Evolutionary conservation across 2,888 invertebrate genomes (phyloP), one percentile per base, ranked within the genome.

Genomic region (Platypus cylindrus): DNA sequence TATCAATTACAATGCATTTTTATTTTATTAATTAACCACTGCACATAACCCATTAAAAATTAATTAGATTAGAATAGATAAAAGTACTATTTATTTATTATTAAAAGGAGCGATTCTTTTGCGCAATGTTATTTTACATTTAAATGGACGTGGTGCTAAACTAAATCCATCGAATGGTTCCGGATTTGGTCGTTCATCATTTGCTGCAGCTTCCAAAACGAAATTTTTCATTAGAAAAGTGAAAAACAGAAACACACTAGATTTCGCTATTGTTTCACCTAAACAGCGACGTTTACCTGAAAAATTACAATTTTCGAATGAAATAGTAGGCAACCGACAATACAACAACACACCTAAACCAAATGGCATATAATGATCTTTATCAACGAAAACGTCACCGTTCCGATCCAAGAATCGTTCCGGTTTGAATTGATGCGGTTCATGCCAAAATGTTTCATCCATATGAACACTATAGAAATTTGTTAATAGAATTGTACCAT

Each of bases 301-400:
- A 62, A 66, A 52, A 32, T 47, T 43, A 44, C 4, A 29, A 8
- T 12, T 29, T 34, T 20, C 20, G 9, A 20, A 20, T 20, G 9
- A 20, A n/a, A n/a, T n/a, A n/a, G n/a, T n/a, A n/a, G n/a, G n/a
- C n/a, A n/a, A n/a, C n/a, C n/a, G n/a, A n/a, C n/a, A n/a, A n/a
- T n/a, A n/a, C n/a, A n/a, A n/a, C n/a, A n/a, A n/a, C 14, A 54
- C 57, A 78, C 81, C 80, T 52, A 70, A 60, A 40, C 81, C 79
- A 50, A 80, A 82, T 7, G 72, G 68, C 37, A 73, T 67, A 48
- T 71, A 66, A 45, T 70, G 62, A 44, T 70, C 72, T 32, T 68
- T 65, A 44, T 64, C 65, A 43, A 47, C 49, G 7, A 36, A 15
- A 14, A 55, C 35, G 23, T 69, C 67, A 8, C 73, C 73, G 14